Base-by-base conservation (phyloP, 2,113 vertebrate species). In the Mesitornis unicolor region DNA sequence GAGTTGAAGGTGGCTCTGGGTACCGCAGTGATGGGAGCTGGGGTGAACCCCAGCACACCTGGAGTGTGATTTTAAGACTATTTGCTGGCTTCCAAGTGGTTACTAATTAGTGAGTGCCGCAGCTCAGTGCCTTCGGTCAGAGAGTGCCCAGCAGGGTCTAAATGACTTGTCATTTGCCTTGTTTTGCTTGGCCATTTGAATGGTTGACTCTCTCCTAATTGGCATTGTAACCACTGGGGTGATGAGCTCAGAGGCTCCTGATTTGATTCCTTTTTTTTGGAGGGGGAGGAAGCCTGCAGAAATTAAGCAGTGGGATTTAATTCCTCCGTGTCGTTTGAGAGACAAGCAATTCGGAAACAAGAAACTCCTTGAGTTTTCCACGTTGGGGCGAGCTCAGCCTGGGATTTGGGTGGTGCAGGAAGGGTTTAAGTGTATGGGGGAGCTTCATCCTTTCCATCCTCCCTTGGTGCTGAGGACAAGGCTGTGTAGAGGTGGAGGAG, bases 121-220 rank as follows among this genome's bases (percentile, higher is more conserved):
- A 95, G 91, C 89, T 88, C 43, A 14, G 42, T 80, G 95, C 76
- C 70, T 88, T 88, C 5, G 47, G 95, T 83, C 61, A 6, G 85
- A 63, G 73, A 78, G 92, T 51, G 82, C 93, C 87, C 95, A 95
- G 95, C 93, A 88, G 96, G 95, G 85, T 88, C 94, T 94, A 90
- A 96, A 96, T 94, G 80, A 71, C 95, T 95, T 95, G 95, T 96
- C 93, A 90, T 93, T 95, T 95, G 90, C 95, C 92, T 93, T 90
- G 87, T 96, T 97, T 95, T 94, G 87, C 95, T 95, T 95, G 93
- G 87, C 93, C 85, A 82, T 90, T 94, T 90, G 90, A 84, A 88
- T 95, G 90, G 95, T 90, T 92, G 93, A 88, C 79, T 94, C 95
- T 97, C 76, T 88, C 50, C 79, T 97, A 96, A 97, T 96, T 96